Evolutionary conservation across 1,140 invertebrate species (phyloP), one percentile per base, ranked within the genome.

Genomic region (Dinoponera quadriceps): DNA sequence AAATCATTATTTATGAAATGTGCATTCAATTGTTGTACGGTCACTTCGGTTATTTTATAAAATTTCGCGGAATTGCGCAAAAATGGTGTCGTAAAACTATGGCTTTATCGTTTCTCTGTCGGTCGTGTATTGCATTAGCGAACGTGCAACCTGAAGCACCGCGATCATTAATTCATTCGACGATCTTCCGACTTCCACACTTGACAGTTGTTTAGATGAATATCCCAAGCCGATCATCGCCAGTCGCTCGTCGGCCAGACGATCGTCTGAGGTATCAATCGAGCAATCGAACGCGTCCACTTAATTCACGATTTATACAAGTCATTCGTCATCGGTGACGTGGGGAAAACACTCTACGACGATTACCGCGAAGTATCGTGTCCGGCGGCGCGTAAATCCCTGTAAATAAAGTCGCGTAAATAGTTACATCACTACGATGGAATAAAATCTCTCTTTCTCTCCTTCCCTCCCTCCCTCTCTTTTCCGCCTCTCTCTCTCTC

Each of bases 341-440:
- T 18, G 16, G 44, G 14, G 44, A 11, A 77, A 78, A 68, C 18
- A 44, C n/a, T 55, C 18, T 14, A 51, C n/a, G 25, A 62, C 22
- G 44, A 75, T 59, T 27, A 44, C 27, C 13, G 9, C 18, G 16
- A 75, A 75, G 3, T 63, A 51, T 62, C n/a, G 3, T 65, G 38
- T 75, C 27, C 13, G 18, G 29, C 33, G 18, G n/a, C 29, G 29
- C 33, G 22, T 27, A 55, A 55, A 57, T 55, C 20, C 29, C 9
- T 38, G 11, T 78, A 69, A 77, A 57, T 78, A 69, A 77, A 57
- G 5, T 20, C n/a, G 33, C 65, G 29, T 69, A 78, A 78, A 78
- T 55, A 57, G 22, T 69, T 57, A 27, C 51, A 69, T 55, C 63
- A 38, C 5, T n/a, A 13, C 13, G 27, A 14, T 14, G 7, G 29